Conservation (phyloP, 2,113 vertebrate species). For the Vulpes vulpes region DNA sequence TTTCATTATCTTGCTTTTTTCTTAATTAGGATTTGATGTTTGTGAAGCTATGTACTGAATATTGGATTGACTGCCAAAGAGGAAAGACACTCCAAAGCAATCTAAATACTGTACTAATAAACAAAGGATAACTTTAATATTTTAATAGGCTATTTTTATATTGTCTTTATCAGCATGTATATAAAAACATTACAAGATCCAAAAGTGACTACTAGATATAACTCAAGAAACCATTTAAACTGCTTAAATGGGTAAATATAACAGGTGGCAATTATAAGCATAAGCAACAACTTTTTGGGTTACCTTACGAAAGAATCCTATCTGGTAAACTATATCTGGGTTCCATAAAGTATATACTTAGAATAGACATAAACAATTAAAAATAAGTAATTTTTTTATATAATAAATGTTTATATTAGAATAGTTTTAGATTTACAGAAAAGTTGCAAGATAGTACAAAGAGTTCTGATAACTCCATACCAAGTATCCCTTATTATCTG, state of each 20-base stretch:
- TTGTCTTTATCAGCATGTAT: conserved; percentile 53
- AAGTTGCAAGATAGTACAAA: neutral
- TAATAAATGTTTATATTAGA: neutral
- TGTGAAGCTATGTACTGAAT: neutral
- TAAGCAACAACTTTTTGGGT: neutral
- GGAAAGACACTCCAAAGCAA: conserved; percentile 11
- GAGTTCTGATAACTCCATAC: fast-evolving
- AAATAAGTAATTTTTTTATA: neutral
- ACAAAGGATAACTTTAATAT: conserved; percentile 60
- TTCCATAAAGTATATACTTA: neutral
- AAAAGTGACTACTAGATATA: conserved; percentile 68
- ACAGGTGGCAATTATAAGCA: neutral
- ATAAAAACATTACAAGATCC: neutral
- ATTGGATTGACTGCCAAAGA: conserved; percentile 26
- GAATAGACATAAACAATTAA: neutral
- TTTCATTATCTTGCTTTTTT: neutral
- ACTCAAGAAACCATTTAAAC: neutral
- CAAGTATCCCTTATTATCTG: neutral
- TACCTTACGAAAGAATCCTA: neutral
- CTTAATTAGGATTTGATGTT: conserved; percentile 46
- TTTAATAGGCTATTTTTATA: conserved; percentile 60
- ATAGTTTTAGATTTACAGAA: neutral
- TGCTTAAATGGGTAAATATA: conserved; percentile 13
- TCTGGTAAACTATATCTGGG: neutral
- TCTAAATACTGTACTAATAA: conserved; percentile 7